phyloP scores from a whole-genome alignment of 2,797 vertebrate species.

The Chelon auratus region DNA sequence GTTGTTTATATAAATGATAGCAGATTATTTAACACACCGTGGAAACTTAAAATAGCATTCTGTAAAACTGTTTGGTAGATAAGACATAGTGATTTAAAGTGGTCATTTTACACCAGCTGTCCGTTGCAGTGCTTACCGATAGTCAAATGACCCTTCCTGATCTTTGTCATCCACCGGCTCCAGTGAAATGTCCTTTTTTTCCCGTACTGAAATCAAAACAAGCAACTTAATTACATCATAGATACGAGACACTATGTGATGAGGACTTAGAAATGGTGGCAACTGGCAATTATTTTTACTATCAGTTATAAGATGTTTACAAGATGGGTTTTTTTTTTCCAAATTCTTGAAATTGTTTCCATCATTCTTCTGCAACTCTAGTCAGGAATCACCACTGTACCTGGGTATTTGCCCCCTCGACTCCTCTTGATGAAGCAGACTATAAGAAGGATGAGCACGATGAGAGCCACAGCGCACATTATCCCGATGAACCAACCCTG shows the following conservation, averaged over 20 bases:
- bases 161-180: slow-evolving; percentile 93
- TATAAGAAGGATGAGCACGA: slow-evolving; percentile 94
- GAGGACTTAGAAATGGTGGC: background rate
- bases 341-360: background rate
- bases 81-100: background rate
- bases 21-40: background rate
- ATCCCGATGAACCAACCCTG: slow-evolving; percentile 99
- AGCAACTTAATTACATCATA: background rate
- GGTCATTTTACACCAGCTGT: background rate
- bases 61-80: background rate
- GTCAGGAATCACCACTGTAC: slow-evolving; percentile 68
- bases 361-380: background rate
- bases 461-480: slow-evolving; percentile 98
- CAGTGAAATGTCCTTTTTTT: slow-evolving; percentile 93
- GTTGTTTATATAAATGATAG: slow-evolving; percentile 15
- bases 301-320: background rate
- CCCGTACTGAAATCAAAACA: slow-evolving; percentile 85
- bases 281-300: background rate
- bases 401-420: slow-evolving; percentile 96
- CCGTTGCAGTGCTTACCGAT: slow-evolving; percentile 84
- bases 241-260: background rate
- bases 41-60: background rate
- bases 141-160: slow-evolving; percentile 96
- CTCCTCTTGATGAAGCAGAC: slow-evolving; percentile 99
- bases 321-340: background rate